A percentile compares a stretch with the other conserved stretches of the same genome.
Conservation (phyloP, 2,888 invertebrate species). For the Lamellibrachia columna region DNA sequence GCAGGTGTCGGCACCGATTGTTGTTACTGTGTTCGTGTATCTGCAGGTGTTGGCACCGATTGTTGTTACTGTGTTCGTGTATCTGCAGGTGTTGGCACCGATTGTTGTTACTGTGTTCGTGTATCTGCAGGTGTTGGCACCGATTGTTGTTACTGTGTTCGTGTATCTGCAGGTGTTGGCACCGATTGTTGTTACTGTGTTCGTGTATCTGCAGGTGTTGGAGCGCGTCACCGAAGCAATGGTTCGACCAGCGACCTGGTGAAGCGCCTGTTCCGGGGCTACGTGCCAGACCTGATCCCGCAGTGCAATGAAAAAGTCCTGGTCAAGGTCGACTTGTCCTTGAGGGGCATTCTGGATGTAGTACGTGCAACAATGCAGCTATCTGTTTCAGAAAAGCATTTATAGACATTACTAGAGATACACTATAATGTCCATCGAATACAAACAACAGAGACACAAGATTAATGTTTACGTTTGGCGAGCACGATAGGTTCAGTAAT, state of each 20-base stretch:
- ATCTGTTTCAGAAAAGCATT: not conserved
- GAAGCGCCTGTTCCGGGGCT: not conserved
- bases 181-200: not conserved
- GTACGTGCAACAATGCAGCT: not conserved
- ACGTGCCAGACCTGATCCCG: constrained; percentile 13
- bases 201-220: not conserved
- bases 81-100: too few relatives aligned
- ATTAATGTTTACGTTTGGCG: too few relatives aligned
- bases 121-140: not conserved
- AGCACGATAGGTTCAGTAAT: not conserved
- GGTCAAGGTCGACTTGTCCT: not conserved
- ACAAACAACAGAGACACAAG: not conserved
- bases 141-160: not conserved
- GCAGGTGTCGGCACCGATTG: too few relatives aligned
- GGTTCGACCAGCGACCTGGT: constrained; percentile 1
- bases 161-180: not conserved
- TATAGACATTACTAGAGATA: not conserved
- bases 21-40: too few relatives aligned
- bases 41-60: too few relatives aligned
- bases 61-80: too few relatives aligned
- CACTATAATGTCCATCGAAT: not conserved
- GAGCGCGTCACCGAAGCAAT: not conserved
- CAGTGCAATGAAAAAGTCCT: not conserved
- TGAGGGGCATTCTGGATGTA: constrained; percentile 13
- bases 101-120: too few relatives aligned